These are phyloP conservation scores for Empis livida DNA, from an alignment of 2,888 invertebrate genomes.

Conservation along the genomic window DNA sequence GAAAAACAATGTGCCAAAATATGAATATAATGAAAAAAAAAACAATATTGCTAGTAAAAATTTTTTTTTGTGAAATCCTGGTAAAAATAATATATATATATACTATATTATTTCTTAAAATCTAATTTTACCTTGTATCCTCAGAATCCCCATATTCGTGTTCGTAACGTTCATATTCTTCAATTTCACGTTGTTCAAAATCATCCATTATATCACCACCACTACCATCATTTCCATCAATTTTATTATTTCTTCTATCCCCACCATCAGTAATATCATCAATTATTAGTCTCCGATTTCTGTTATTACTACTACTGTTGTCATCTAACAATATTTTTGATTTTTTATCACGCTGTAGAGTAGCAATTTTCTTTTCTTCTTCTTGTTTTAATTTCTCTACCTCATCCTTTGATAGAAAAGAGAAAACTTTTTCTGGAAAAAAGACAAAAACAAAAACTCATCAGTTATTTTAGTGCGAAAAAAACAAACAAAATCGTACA, in stretches of 20 bases:
- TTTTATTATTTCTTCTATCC: conserved; percentile 18
- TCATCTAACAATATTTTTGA: conserved; percentile 33
- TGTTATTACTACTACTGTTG: background rate
- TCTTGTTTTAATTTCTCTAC: conserved; percentile 87
- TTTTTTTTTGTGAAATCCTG: no score
- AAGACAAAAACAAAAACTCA: conserved; percentile 11
- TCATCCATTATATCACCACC: conserved; percentile 16
- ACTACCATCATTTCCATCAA: conserved; percentile 18
- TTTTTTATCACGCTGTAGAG: conserved; percentile 35
- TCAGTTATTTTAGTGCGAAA: conserved; percentile 11
- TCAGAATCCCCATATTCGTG: conserved; percentile 16
- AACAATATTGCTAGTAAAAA: no score
- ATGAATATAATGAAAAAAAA: background rate
- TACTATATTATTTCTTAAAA: background rate
- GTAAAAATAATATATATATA: background rate
- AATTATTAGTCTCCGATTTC: background rate
- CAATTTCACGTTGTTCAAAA: conserved; percentile 19
- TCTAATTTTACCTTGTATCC: conserved; percentile 13
- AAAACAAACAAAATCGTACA: conserved; percentile 3
- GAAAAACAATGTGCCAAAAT: background rate
- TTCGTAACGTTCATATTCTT: conserved; percentile 15
- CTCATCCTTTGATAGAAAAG: conserved; percentile 87
- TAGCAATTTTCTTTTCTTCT: conserved; percentile 79
- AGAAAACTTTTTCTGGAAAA: conserved; percentile 73
- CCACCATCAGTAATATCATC: conserved; percentile 24